phyloP scores from a whole-genome alignment of 2,797 vertebrate species.

The Pseudotriccus pelzelni region DNA sequence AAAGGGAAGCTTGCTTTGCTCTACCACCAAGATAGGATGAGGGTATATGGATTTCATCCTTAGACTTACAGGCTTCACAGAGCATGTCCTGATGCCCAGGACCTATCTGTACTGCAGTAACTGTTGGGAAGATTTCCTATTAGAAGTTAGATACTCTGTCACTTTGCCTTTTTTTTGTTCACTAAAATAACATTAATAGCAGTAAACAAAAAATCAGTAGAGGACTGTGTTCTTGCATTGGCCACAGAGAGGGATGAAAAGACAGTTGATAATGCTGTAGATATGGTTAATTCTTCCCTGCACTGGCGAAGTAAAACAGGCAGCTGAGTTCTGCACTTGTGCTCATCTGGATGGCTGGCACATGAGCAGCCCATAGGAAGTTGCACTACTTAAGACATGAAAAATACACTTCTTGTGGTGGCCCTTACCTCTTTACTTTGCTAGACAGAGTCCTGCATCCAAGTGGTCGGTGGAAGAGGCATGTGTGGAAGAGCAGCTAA shows the following conservation, averaged over 20 bases:
- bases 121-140: background rate
- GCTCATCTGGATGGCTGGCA: background rate
- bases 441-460: background rate
- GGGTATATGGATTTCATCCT: background rate
- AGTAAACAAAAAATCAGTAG: background rate
- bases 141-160: background rate
- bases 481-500: background rate
- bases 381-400: background rate
- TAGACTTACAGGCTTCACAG: background rate
- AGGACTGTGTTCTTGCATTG: background rate
- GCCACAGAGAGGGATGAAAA: background rate
- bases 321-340: background rate
- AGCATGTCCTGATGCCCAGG: background rate
- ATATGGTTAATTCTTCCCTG: background rate
- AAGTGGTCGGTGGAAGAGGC: background rate
- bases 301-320: background rate
- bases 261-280: background rate
- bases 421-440: background rate
- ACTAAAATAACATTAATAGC: fast-evolving
- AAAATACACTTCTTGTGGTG: background rate
- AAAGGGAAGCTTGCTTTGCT: background rate
- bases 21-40: background rate
- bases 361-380: background rate
- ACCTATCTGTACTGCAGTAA: background rate
- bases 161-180: background rate